Conservation (phyloP, 2,888 invertebrate genomes). For the Caenorhabditis sinica region DNA sequence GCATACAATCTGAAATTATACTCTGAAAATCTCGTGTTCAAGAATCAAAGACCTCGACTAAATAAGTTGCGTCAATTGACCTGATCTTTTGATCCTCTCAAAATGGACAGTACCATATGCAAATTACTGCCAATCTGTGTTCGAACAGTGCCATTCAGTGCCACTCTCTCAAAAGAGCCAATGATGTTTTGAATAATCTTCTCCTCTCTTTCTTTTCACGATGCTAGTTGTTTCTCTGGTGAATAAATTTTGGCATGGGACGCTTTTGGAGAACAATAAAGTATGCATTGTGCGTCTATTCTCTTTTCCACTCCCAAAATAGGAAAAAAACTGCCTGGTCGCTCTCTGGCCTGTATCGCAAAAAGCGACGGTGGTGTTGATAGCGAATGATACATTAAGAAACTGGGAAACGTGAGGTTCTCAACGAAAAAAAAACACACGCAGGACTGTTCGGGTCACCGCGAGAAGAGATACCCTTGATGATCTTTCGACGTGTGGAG, state of each 20-base stretch:
- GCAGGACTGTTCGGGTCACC: slow-evolving; percentile 14
- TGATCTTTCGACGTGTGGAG: slow-evolving; percentile 50
- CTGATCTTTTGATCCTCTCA: slow-evolving; percentile 37
- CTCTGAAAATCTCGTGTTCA: background rate
- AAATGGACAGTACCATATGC: background rate
- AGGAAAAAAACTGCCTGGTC: slow-evolving; percentile 18
- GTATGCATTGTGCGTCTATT: slow-evolving; percentile 52
- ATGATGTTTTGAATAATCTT: slow-evolving; percentile 11
- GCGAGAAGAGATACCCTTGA: slow-evolving; percentile 16
- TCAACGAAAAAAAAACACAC: slow-evolving; percentile 24
- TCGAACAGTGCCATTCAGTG: slow-evolving; percentile 33
- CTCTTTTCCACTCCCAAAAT: background rate
- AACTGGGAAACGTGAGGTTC: slow-evolving; percentile 60
- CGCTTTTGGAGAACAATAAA: slow-evolving; percentile 42
- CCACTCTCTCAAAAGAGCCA: slow-evolving; percentile 27
- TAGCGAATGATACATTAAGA: slow-evolving; percentile 48
- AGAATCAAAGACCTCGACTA: background rate
- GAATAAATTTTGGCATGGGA: slow-evolving; percentile 48
- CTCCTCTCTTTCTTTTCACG: slow-evolving; percentile 1
- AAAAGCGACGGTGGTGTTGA: slow-evolving; percentile 10
- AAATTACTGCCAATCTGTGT: slow-evolving; percentile 16
- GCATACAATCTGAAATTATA: background rate
- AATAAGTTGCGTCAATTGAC: background rate
- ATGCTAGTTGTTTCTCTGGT: background rate
- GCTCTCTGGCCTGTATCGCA: slow-evolving; percentile 31